Percentiles rank a stretch among this genome's conserved stretches.
phyloP scores from a whole-genome alignment of 2,113 vertebrate species.

The Cricetomys ansorgei region DNA sequence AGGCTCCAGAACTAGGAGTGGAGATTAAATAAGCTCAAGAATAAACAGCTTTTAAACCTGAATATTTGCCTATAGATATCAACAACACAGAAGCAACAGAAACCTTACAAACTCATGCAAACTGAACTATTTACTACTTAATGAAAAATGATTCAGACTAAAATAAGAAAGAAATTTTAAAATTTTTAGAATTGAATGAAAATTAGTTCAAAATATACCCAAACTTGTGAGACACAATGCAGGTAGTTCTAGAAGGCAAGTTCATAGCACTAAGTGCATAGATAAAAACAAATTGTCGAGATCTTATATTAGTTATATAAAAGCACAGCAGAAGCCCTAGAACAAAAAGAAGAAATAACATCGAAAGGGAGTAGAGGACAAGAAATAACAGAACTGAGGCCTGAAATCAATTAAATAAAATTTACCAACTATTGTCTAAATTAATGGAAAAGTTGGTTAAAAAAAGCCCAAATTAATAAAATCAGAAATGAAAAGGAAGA shows the following conservation, averaged over 20 bases:
- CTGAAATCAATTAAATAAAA: too few species aligned
- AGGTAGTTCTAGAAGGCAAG: background rate
- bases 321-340: background rate
- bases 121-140: background rate
- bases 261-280: too few species aligned
- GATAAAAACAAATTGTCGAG: background rate
- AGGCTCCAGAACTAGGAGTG: too few species aligned
- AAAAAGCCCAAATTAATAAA: too few species aligned
- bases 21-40: too few species aligned
- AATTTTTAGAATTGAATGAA: background rate
- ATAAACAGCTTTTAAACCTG: too few species aligned
- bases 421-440: too few species aligned
- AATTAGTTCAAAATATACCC: background rate
- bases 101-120: background rate
- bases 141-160: background rate
- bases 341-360: background rate
- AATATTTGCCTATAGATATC: too few species aligned
- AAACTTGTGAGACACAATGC: background rate
- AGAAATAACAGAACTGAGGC: background rate
- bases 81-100: too few species aligned
- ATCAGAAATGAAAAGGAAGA: too few species aligned
- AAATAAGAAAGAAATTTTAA: background rate
- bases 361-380: background rate
- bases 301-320: background rate
- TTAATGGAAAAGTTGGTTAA: too few species aligned